Conservation (phyloP, 2,113 vertebrate genomes). For the Clupea harengus region DNA sequence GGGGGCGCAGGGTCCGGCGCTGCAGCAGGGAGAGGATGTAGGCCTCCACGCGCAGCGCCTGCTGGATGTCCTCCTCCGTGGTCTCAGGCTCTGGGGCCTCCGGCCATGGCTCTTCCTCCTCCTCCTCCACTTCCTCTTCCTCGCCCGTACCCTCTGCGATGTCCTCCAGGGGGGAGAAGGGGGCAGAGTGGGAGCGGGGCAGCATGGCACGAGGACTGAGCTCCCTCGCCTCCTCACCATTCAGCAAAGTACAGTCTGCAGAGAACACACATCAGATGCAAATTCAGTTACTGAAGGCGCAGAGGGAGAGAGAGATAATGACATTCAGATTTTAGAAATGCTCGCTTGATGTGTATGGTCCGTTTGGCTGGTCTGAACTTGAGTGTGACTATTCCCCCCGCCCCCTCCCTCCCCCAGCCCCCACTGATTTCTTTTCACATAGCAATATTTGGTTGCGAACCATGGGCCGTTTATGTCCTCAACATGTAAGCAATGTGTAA, state of each 20-base stretch:
- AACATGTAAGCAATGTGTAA: too few relatives aligned
- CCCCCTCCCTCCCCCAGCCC: too few relatives aligned
- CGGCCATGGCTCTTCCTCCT: constrained; percentile 20
- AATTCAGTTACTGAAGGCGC: too few relatives aligned
- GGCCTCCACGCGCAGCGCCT: constrained; percentile 75
- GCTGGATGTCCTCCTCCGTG: constrained; percentile 65
- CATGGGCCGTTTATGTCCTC: too few relatives aligned
- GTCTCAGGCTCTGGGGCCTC: constrained; percentile 37
- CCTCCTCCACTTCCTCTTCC: constrained; percentile 29
- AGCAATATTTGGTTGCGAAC: too few relatives aligned
- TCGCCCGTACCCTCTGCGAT: constrained; percentile 62
- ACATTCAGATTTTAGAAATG: too few relatives aligned
- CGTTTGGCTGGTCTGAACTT: too few relatives aligned
- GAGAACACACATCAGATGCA: background rate
- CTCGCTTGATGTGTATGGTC: too few relatives aligned
- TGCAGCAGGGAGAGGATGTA: constrained; percentile 85
- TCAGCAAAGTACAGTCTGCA: constrained; percentile 60
- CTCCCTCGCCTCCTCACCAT: constrained; percentile 51
- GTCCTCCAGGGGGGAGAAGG: constrained; percentile 75
- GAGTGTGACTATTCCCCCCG: too few relatives aligned
- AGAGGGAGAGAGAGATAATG: too few relatives aligned
- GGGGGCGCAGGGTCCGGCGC: constrained; percentile 67
- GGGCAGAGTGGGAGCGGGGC: constrained; percentile 82
- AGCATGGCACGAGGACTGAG: constrained; percentile 55
- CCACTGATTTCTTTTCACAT: too few relatives aligned